Evolutionary conservation across 2,888 invertebrate species (phyloP), one percentile per base, ranked within the genome.

Genomic region (Athrips mouffetella): DNA sequence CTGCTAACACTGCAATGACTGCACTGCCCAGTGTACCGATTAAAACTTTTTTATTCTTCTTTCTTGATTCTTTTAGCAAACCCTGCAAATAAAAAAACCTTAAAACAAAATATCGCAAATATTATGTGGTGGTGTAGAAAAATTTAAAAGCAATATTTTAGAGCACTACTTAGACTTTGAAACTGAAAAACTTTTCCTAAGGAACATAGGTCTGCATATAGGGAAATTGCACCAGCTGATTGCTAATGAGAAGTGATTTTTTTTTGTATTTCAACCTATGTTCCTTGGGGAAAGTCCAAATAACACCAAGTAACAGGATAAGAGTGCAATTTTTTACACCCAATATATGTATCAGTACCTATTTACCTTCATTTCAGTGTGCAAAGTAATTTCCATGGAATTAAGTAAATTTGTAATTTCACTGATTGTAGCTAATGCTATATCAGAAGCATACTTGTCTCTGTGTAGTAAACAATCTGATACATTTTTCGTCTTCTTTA

Each of bases 371-470:
- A 84, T 63, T 52, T 84, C 76, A 45, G 77, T 73, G 50, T 80
- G 73, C 52, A 87, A 51, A 33, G 77, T 60, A 49, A 74, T 67
- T 44, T 88, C 85, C 79, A 88, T 86, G 8, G 80, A 76, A 62
- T 86, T 81, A 30, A 87, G 67, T 52, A 80, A 70, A 31, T 62
- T 75, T 20, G 67, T 73, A 20, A 88, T 81, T 65, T 84, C 80
- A 65, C 66, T 73, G 11, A 86, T 50, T 29, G 85, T 86, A 27
- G 63, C 57, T 10, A 85, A 56, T 16, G 85, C 80, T 48, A 88
- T 65, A 52, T 83, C 75, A 18, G 88, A 86, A 31, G 86, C 83
- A 71, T 78, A 85, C 62, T 81, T 79, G 49, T 88, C 85, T 67
- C 77, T 72, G 51, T 77, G 67, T 7, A 86, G 58, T 39, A 84